These are phyloP conservation scores for Ochotona curzoniae DNA, from an alignment of 2,113 vertebrate species.

Conservation along the genomic window DNA sequence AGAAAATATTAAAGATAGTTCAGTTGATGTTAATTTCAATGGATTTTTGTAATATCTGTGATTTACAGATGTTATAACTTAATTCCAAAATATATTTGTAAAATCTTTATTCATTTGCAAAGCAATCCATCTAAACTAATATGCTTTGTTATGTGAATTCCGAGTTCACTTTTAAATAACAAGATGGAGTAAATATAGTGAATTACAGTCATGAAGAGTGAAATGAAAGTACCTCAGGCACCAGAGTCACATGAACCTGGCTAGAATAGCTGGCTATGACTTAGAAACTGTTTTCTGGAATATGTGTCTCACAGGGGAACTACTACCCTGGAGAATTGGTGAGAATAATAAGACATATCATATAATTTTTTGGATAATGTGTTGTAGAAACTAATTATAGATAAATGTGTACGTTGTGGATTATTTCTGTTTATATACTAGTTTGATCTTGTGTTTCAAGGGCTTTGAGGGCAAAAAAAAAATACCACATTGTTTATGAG, in stretches of 20 bases:
- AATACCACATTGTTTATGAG: background rate
- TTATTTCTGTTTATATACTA: background rate
- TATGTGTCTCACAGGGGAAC: background rate
- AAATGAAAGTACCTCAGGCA: background rate
- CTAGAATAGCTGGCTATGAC: background rate
- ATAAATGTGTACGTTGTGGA: background rate
- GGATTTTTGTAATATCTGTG: background rate
- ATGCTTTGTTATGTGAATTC: background rate
- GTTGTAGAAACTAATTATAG: background rate
- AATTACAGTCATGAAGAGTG: background rate
- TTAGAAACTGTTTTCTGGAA: background rate
- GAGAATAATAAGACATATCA: slow-evolving; percentile 14
- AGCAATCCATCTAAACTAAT: background rate
- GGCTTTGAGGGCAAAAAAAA: background rate
- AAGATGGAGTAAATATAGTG: background rate
- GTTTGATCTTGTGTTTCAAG: background rate
- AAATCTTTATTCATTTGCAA: slow-evolving; percentile 13
- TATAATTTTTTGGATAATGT: background rate
- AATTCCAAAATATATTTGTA: background rate
- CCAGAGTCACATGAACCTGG: background rate
- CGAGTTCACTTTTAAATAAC: slow-evolving; percentile 14
- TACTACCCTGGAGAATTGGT: background rate
- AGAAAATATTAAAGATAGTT: background rate
- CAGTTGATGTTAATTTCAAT: slow-evolving; percentile 16
- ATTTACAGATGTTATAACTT: background rate